Evolutionary conservation across 2,888 invertebrate genomes (phyloP).

Genomic region (Tortrix viridana): DNA sequence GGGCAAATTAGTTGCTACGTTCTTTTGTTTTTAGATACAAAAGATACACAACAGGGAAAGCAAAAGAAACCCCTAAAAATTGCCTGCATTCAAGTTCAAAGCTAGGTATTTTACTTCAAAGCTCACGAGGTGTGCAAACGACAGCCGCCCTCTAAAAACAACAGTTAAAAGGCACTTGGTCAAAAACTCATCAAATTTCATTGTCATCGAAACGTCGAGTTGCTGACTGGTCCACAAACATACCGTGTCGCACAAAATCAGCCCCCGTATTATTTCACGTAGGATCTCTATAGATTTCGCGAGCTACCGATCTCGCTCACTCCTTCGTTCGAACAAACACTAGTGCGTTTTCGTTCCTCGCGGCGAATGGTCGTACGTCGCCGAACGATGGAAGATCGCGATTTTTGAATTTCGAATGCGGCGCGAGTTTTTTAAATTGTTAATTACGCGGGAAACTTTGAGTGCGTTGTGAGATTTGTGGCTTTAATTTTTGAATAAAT

Average conservation of each 20-base stretch:
- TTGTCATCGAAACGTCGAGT: slow-evolving; percentile 22
- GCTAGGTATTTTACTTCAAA: too few species aligned
- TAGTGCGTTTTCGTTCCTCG: slow-evolving; percentile 65
- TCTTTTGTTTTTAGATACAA: too few species aligned
- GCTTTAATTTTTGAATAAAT: slow-evolving; percentile 36
- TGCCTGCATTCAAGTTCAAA: too few species aligned
- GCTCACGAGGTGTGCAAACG: neutral
- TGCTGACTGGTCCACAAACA: slow-evolving; percentile 29
- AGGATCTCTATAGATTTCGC: slow-evolving; percentile 66
- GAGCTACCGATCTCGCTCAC: slow-evolving; percentile 46
- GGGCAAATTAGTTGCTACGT: too few species aligned
- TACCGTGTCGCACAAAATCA: slow-evolving; percentile 33
- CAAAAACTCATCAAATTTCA: slow-evolving; percentile 33
- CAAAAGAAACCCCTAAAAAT: too few species aligned
- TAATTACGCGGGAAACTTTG: slow-evolving; percentile 22
- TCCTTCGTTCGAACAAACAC: slow-evolving; percentile 47
- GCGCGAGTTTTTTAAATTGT: slow-evolving; percentile 39
- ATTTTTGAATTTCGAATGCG: slow-evolving; percentile 44
- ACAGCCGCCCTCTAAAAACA: slow-evolving; percentile 24
- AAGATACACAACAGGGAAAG: too few species aligned
- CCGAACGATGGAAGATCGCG: slow-evolving; percentile 47
- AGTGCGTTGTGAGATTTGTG: slow-evolving; percentile 31
- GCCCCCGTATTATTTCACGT: slow-evolving; percentile 44
- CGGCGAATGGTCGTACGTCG: slow-evolving; percentile 49
- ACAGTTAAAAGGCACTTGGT: slow-evolving; percentile 14